Evolutionary conservation across 1,140 invertebrate species (phyloP).

Genomic region (Dysdera silvatica): DNA sequence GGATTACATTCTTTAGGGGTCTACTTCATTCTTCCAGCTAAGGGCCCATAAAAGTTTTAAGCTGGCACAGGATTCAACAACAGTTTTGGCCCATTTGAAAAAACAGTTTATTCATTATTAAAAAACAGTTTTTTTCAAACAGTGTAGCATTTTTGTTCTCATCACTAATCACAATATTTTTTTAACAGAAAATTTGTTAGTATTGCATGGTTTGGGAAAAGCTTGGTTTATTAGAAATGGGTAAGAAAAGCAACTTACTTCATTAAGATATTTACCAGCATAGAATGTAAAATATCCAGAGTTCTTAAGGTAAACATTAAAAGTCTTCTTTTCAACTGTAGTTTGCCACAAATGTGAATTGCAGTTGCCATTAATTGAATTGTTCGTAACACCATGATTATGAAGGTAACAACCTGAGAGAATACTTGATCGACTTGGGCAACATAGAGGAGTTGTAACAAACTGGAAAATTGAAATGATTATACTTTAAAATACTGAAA

Average conservation of each 20-base stretch:
- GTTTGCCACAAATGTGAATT: slow-evolving; percentile 58
- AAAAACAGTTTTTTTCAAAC: too few species aligned
- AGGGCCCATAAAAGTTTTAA: too few species aligned
- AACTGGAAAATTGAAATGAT: slow-evolving; percentile 49
- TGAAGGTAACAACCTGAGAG: slow-evolving; percentile 76
- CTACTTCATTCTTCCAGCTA: too few species aligned
- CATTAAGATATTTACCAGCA: slow-evolving; percentile 78
- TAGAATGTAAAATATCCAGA: slow-evolving; percentile 69
- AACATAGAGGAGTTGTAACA: slow-evolving; percentile 72
- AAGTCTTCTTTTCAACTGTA: slow-evolving; percentile 55
- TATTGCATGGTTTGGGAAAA: too few species aligned
- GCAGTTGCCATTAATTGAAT: slow-evolving; percentile 67
- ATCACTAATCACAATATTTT: too few species aligned
- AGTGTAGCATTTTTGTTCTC: too few species aligned
- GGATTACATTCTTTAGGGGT: too few species aligned
- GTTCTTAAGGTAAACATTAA: slow-evolving; percentile 57
- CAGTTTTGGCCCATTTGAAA: too few species aligned
- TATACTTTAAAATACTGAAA: not conserved
- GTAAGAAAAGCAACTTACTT: slow-evolving; percentile 49
- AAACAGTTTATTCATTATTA: too few species aligned
- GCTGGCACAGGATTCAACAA: too few species aligned
- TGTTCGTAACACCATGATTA: slow-evolving; percentile 69
- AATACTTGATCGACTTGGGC: slow-evolving; percentile 77
- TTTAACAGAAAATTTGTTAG: too few species aligned
- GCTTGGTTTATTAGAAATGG: too few species aligned